Conservation (phyloP, 2,113 vertebrate genomes). For the Lucifuga dentata region DNA sequence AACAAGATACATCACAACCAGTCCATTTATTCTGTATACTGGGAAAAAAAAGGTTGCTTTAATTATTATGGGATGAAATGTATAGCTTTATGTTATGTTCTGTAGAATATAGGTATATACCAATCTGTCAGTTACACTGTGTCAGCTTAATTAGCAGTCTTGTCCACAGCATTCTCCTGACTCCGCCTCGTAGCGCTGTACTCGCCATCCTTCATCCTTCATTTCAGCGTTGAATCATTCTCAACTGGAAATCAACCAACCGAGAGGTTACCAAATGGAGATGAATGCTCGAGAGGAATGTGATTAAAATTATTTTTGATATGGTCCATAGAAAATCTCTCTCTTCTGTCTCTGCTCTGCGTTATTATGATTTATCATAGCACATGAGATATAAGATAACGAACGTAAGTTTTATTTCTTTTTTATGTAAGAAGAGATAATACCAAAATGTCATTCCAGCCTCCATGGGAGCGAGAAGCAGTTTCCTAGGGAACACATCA, state of each 20-base stretch:
- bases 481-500: constrained; percentile 66
- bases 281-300: constrained; percentile 46
- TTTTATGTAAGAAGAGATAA: constrained; percentile 21
- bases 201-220: constrained; percentile 38
- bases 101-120: constrained; percentile 30
- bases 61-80: too few relatives aligned
- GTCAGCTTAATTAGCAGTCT: constrained; percentile 29
- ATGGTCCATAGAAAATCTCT: constrained; percentile 11
- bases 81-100: constrained; percentile 4
- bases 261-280: constrained; percentile 27
- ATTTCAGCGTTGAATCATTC: constrained; percentile 49
- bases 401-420: constrained; percentile 23
- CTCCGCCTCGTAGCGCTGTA: not conserved
- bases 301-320: constrained; percentile 50
- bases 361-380: not conserved
- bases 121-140: constrained; percentile 1
- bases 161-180: constrained; percentile 4
- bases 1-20: not conserved
- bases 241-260: constrained; percentile 55
- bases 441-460: constrained; percentile 12
- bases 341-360: constrained; percentile 13
- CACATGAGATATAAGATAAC: constrained; percentile 8
- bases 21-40: too few relatives aligned
- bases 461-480: constrained; percentile 44
- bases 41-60: too few relatives aligned